phyloP scores from a whole-genome alignment of 1,140 invertebrate species.

The Cydia strobilella region DNA sequence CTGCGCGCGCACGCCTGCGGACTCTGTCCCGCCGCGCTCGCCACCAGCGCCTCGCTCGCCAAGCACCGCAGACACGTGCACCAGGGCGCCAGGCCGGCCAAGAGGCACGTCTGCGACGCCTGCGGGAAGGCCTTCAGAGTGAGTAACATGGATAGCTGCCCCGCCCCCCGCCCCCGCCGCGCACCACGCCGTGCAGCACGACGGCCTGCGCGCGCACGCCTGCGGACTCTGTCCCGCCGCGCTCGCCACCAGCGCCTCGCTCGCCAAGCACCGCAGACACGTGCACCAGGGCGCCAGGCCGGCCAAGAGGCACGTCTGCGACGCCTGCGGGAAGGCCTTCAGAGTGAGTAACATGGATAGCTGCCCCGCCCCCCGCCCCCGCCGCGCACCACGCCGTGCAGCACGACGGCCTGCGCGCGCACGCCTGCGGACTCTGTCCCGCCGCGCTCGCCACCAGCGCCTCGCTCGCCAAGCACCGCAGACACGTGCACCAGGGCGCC shows the following conservation, averaged over 20 bases:
- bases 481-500: conserved; percentile 53
- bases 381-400: conserved; percentile 57
- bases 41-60: conserved; percentile 48
- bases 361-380: too few relatives aligned
- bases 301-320: conserved; percentile 57
- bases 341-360: conserved; percentile 45
- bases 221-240: conserved; percentile 48
- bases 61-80: conserved; percentile 58
- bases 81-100: conserved; percentile 49
- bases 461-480: conserved; percentile 54
- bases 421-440: conserved; percentile 50
- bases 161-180: too few relatives aligned
- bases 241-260: conserved; percentile 49
- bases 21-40: conserved; percentile 49
- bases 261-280: conserved; percentile 52
- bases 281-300: conserved; percentile 55
- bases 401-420: conserved; percentile 57
- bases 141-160: conserved; percentile 34
- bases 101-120: conserved; percentile 58
- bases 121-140: conserved; percentile 68
- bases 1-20: conserved; percentile 53
- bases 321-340: conserved; percentile 66
- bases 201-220: conserved; percentile 58
- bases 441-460: conserved; percentile 50
- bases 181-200: conserved; percentile 57